Evolutionary conservation across 1,140 invertebrate genomes (phyloP), one percentile per base, ranked within the genome.

Genomic region (Papilio polyxenes): DNA sequence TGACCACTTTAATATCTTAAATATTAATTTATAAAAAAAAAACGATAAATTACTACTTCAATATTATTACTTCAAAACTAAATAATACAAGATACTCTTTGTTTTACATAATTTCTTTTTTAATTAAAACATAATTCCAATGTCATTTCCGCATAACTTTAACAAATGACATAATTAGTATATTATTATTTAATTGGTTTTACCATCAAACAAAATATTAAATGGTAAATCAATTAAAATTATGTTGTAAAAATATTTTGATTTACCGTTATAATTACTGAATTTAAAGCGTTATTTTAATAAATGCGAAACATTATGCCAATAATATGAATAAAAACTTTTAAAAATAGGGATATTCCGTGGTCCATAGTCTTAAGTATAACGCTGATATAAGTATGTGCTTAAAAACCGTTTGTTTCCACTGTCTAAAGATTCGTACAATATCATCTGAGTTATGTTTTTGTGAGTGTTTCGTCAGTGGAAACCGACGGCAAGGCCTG

Each of bases 361-460:
- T 37, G 62, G 62, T 65, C 23, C 56, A 62, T 56, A 59, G 76
- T 40, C 76, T 78, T 78, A 7, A 37, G 51, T 78, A 53, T 37
- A 23, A 23, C 49, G 75, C n/a, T 77, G 49, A 40, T 37, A 82
- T 44, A 77, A 74, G 44, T 75, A 49, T 81, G 84, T 85, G 84
- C 86, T 83, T 85, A 87, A 84, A 84, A 85, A 83, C 76, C 6
- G 56, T 59, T 2, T 1, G n/a, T 59, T 59, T 59, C n/a, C 56
- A 59, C 56, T 59, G 56, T 59, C 56, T 59, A 59, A 8, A 59
- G 17, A 59, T 59, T 53, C 51, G 13, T 59, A 59, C n/a, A 59
- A n/a, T 9, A 11, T 51, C 49, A 51, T 51, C 4, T 44, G 4
- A 44, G 7, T 7, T 44, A 44, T 44, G 49, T 51, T 11, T 51